These are phyloP conservation scores for Corythoichthys intestinalis DNA, from an alignment of 2,113 vertebrate genomes.

Conservation along the genomic window DNA sequence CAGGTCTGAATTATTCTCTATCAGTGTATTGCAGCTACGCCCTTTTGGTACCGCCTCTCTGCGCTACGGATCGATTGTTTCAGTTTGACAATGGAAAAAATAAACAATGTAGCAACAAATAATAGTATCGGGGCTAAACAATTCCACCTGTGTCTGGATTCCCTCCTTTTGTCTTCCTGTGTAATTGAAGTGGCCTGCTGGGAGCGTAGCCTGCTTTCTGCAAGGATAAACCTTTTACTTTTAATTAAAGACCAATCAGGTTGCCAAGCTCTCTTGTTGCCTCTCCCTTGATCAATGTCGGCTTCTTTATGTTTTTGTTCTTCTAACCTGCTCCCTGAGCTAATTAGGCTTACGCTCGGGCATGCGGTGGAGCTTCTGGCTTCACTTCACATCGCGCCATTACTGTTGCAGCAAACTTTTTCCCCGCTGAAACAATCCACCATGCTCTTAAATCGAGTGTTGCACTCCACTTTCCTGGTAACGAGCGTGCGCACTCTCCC, in stretches of 20 bases:
- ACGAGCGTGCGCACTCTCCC: slow-evolving; percentile 26
- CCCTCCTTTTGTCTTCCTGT: slow-evolving; percentile 37
- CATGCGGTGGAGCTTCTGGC: slow-evolving; percentile 3
- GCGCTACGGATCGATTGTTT: background rate
- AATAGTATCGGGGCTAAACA: background rate
- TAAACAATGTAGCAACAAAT: background rate
- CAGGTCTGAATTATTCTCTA: background rate
- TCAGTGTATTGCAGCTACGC: background rate
- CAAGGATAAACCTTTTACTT: slow-evolving; percentile 54
- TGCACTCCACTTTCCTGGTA: slow-evolving; percentile 23
- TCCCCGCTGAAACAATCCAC: slow-evolving; percentile 6
- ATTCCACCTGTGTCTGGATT: slow-evolving; percentile 9
- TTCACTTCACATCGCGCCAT: slow-evolving; percentile 14
- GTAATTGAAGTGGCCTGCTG: slow-evolving; percentile 49
- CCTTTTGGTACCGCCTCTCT: background rate
- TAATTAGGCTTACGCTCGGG: slow-evolving; percentile 43
- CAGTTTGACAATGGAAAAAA: background rate
- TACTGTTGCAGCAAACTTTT: slow-evolving; percentile 28
- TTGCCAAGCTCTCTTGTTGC: slow-evolving; percentile 19
- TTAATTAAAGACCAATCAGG: slow-evolving; percentile 62
- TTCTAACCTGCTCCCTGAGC: slow-evolving; percentile 39
- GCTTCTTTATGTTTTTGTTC: slow-evolving; percentile 46
- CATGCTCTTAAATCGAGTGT: slow-evolving; percentile 15
- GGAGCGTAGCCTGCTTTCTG: slow-evolving; percentile 35
- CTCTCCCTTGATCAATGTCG: slow-evolving; percentile 54